Evolutionary conservation across 2,888 invertebrate genomes (phyloP).

Genomic region (Sinohyriopsis cumingii): DNA sequence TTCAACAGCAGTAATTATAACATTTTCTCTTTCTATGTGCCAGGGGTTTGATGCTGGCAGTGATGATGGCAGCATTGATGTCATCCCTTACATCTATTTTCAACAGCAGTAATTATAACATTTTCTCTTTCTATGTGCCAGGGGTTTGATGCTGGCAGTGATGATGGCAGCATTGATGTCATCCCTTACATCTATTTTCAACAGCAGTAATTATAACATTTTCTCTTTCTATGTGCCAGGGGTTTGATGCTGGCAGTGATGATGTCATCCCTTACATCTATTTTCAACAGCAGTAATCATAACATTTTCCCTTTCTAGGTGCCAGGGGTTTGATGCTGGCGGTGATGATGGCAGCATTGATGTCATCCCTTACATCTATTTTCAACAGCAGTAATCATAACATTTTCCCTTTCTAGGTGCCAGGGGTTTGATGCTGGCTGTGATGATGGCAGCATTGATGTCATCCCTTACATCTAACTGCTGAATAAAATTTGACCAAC

Average conservation of each 20-base stretch:
- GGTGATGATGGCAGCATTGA: too few relatives aligned
- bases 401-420: conserved; percentile 41
- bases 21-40: conserved; percentile 38
- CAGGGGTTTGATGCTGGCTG: conserved; percentile 65
- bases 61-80: too few relatives aligned
- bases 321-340: too few relatives aligned
- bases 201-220: not conserved
- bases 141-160: conserved; percentile 64
- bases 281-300: too few relatives aligned
- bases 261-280: too few relatives aligned
- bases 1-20: not conserved
- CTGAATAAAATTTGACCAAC: too few relatives aligned
- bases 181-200: too few relatives aligned
- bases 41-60: conserved; percentile 63
- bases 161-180: conserved; percentile 66
- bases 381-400: too few relatives aligned
- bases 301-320: too few relatives aligned
- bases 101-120: too few relatives aligned
- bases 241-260: conserved; percentile 65
- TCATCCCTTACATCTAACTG: conserved; percentile 49
- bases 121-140: conserved; percentile 42
- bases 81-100: too few relatives aligned
- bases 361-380: too few relatives aligned
- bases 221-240: conserved; percentile 44
- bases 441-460: conserved; percentile 64